Base-by-base conservation (phyloP, 2,797 vertebrate genomes). In the Aulostomus chinensis region DNA sequence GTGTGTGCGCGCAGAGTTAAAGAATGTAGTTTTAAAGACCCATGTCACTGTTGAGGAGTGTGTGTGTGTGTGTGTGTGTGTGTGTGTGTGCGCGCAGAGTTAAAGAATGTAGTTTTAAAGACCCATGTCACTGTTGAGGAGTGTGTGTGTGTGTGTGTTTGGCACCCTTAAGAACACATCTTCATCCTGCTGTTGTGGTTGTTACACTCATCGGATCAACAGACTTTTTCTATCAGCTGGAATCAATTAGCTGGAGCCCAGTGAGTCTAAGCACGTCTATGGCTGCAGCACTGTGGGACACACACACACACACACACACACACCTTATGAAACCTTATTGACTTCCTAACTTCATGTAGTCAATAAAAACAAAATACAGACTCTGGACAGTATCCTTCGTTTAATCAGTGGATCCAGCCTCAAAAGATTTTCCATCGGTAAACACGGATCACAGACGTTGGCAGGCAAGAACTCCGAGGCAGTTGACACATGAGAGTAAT, bases 391-490 rank as follows among this genome's bases (percentile, higher is more conserved):
- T 26, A 20, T 79, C 47, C 16, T 78, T 54, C 63, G 47, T 91
- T 91, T 90, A 91, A 83, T 89, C 61, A 70, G 33, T 46, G 47
- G 48, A 30, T 66, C 48, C 20, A 15, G 34, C 49, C 38, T 49
- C 37, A 38, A 61, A 60, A 76, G n/a, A 46, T 62, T 58, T 74
- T 37, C 60, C 37, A 48, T 76, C 80, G 56, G 68, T 73, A 62
- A 71, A 84, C 73, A 83, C 53, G 46, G 70, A 75, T 68, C 73
- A 90, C 87, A 86, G 73, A 76, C 58, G 86, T 85, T 85, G 80
- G 86, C 88, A 91, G 85, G 81, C 86, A 87, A 69, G 81, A 73
- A 87, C 83, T 89, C 75, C 49, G 72, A 89, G 86, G 85, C 89
- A 85, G 78, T 74, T 48, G 31, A 71, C 47, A 64, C 56, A 53